phyloP scores from a whole-genome alignment of 2,888 invertebrate genomes.

The Carpatolechia fugitivella region DNA sequence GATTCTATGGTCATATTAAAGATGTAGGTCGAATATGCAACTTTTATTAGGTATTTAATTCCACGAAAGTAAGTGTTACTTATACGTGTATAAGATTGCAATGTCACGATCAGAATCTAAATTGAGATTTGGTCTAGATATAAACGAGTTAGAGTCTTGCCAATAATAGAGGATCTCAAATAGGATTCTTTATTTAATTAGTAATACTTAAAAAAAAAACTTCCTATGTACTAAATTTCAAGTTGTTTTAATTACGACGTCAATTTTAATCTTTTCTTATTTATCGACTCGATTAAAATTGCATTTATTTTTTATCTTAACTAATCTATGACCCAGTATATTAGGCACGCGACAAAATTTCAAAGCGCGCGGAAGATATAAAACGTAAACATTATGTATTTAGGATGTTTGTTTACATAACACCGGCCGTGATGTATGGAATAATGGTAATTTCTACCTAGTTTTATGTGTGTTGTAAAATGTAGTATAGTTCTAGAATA shows the following conservation, averaged over 20 bases:
- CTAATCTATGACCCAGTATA: not conserved
- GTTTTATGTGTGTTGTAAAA: not conserved
- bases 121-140: not conserved
- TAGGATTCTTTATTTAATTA: too few relatives aligned
- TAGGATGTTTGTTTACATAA: conserved; percentile 5
- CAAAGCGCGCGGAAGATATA: conserved; percentile 1
- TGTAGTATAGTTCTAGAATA: not conserved
- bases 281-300: too few relatives aligned
- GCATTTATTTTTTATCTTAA: too few relatives aligned
- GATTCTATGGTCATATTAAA: too few relatives aligned
- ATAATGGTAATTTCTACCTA: conserved; percentile 12
- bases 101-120: not conserved
- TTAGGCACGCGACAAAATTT: not conserved
- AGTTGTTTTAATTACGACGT: too few relatives aligned
- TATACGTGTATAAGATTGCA: not conserved
- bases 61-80: too few relatives aligned
- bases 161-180: too few relatives aligned
- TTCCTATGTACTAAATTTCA: too few relatives aligned
- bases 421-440: conserved; percentile 20
- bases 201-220: too few relatives aligned
- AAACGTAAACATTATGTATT: not conserved
- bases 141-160: not conserved
- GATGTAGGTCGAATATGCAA: too few relatives aligned
- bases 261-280: too few relatives aligned
- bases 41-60: too few relatives aligned